Conservation (phyloP, 2,797 vertebrate genomes). For the Siniperca undulata region DNA sequence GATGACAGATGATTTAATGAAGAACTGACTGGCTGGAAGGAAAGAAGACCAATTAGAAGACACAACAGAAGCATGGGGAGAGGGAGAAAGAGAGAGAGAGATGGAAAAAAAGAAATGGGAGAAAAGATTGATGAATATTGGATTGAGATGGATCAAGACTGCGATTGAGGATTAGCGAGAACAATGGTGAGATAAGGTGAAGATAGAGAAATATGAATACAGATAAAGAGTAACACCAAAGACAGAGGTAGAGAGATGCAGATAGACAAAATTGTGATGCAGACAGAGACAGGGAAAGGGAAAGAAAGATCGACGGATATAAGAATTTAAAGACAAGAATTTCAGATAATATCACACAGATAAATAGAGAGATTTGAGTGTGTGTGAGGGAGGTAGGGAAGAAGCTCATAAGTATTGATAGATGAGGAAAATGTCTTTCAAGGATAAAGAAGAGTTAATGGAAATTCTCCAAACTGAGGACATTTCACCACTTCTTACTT, state of each 20-base stretch:
- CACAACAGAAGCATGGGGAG: conserved; percentile 46
- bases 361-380: conserved; percentile 20
- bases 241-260: conserved; percentile 19
- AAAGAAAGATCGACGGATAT: conserved; percentile 2
- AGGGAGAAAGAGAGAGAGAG: conserved; percentile 4
- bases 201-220: conserved; percentile 54
- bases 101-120: conserved; percentile 30
- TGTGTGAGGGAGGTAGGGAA: not conserved
- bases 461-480: conserved; percentile 21
- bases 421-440: conserved; percentile 20
- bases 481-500: conserved; percentile 23
- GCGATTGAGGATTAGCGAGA: conserved; percentile 62
- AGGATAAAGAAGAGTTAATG: conserved; percentile 7
- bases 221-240: conserved; percentile 33
- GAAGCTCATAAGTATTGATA: not conserved
- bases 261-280: conserved; percentile 17
- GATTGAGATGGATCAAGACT: conserved; percentile 62
- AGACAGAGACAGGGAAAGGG: conserved; percentile 10
- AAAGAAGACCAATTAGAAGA: conserved; percentile 76
- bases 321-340: conserved; percentile 18
- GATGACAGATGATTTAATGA: conserved; percentile 80
- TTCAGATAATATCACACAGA: conserved; percentile 21
- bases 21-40: conserved; percentile 70
- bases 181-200: conserved; percentile 52
- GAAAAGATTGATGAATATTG: conserved; percentile 68